Evolutionary conservation across 2,797 vertebrate genomes (phyloP).

Genomic region (Eulemur rubriventer): DNA sequence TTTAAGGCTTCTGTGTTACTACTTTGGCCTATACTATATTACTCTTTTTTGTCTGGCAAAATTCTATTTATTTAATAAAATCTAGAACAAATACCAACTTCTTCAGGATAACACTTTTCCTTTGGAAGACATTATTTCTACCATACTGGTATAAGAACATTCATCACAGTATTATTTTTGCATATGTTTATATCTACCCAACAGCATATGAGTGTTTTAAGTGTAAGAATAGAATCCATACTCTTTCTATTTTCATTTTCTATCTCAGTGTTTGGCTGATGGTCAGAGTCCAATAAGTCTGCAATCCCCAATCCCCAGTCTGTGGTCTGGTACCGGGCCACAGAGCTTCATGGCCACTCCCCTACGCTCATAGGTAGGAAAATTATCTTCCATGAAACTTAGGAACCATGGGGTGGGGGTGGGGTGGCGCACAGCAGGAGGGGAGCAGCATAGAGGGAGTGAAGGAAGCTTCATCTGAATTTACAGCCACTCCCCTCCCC

Average conservation of each 20-base stretch:
- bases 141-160: neutral
- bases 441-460: too few species aligned
- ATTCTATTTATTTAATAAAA: neutral
- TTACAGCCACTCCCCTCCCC: too few species aligned
- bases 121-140: neutral
- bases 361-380: fast-evolving
- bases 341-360: too few species aligned
- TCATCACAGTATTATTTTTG: neutral
- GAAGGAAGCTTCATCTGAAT: too few species aligned
- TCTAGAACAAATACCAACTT: neutral
- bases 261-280: neutral
- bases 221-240: neutral
- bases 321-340: too few species aligned
- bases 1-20: neutral
- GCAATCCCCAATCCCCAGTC: too few species aligned
- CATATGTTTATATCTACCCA: neutral
- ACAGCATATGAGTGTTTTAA: neutral
- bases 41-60: neutral
- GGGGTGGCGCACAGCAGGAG: too few species aligned
- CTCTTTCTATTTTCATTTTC: neutral
- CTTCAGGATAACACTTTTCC: neutral
- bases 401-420: too few species aligned
- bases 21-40: neutral
- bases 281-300: neutral
- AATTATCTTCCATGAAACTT: too few species aligned